Conservation (phyloP, 2,113 vertebrate genomes). For the Bothrops jararaca region DNA sequence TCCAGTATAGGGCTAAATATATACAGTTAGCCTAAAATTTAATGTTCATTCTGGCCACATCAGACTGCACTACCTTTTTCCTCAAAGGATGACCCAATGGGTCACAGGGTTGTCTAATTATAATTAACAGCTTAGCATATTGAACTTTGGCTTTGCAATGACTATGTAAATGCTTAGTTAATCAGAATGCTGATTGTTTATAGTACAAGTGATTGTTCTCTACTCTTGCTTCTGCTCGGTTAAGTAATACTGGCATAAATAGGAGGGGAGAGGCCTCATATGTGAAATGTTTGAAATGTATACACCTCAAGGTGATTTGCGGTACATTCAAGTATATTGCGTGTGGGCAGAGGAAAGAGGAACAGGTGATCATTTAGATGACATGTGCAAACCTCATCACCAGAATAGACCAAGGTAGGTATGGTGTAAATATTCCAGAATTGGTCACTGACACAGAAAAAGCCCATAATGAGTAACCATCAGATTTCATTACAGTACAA, state of each 20-base stretch:
- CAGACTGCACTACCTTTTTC: neutral
- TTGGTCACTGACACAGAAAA: neutral
- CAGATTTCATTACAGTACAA: neutral
- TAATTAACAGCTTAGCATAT: neutral
- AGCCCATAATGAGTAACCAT: neutral
- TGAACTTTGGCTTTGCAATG: neutral
- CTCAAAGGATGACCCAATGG: neutral
- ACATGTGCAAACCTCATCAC: neutral
- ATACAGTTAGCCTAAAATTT: neutral
- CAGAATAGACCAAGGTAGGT: neutral
- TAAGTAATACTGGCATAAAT: neutral
- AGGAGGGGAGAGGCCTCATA: neutral
- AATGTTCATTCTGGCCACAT: neutral
- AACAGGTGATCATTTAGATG: neutral
- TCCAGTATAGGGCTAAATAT: neutral
- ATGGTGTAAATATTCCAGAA: constrained; percentile 21
- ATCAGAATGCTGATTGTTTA: neutral
- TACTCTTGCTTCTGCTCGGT: neutral
- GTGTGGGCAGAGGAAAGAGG: accelerated
- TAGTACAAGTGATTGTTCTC: neutral
- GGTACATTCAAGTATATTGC: neutral
- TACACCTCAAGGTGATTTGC: neutral
- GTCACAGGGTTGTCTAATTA: neutral
- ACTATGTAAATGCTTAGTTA: neutral
- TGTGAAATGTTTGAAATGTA: neutral